Evolutionary conservation across 1,140 invertebrate genomes (phyloP).

Genomic region (Acromyrmex echinatior): DNA sequence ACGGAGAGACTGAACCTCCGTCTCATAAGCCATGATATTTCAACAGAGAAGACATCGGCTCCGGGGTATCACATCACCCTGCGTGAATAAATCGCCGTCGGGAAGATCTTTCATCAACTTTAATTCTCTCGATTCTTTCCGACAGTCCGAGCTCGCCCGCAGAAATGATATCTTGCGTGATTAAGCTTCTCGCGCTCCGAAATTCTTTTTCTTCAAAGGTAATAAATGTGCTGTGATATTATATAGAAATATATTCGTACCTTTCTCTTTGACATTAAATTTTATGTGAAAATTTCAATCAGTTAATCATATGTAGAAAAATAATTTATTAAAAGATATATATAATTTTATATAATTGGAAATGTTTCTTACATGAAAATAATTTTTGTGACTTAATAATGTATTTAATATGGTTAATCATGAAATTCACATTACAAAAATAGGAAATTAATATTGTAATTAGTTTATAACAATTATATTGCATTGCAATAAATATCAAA

Average conservation of each 20-base stretch:
- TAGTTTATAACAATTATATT: neutral
- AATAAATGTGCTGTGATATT: conserved; percentile 22
- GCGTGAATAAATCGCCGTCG: conserved; percentile 76
- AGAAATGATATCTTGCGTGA: conserved; percentile 70
- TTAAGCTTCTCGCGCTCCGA: conserved; percentile 52
- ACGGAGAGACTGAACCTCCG: conserved; percentile 31
- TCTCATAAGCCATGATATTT: conserved; percentile 77
- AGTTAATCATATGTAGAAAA: neutral
- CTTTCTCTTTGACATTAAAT: conserved; percentile 4
- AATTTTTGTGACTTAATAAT: neutral
- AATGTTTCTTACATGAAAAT: neutral
- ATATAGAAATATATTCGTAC: conserved; percentile 13
- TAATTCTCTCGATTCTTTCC: conserved; percentile 74
- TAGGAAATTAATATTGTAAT: neutral
- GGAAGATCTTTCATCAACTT: conserved; percentile 77
- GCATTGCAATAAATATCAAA: neutral
- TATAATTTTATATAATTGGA: conserved; percentile 17
- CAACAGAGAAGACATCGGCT: conserved; percentile 65
- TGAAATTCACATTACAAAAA: neutral
- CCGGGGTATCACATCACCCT: conserved; percentile 71
- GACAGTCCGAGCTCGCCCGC: conserved; percentile 25
- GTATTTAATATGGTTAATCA: neutral
- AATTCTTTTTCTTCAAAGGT: conserved; percentile 14
- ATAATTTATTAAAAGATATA: neutral
- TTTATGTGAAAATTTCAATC: neutral